These are phyloP conservation scores for Thermophis baileyi DNA, from an alignment of 2,113 vertebrate species.

Conservation along the genomic window DNA sequence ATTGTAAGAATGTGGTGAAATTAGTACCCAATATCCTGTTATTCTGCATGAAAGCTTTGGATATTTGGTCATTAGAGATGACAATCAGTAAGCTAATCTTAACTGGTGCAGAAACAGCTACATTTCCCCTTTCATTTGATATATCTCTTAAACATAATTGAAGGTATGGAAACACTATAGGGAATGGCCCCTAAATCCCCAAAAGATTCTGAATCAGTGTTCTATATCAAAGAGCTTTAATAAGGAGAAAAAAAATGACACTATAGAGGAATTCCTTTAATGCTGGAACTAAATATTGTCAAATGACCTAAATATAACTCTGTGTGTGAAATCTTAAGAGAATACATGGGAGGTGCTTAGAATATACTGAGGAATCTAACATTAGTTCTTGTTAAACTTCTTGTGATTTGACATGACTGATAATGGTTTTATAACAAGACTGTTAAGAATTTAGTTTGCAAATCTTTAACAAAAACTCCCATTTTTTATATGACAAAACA, in stretches of 20 bases:
- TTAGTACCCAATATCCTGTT: not conserved
- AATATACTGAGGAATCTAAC: conserved; percentile 8
- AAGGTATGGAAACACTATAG: not conserved
- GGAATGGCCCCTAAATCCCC: not conserved
- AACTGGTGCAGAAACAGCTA: not conserved
- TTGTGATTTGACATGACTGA: not conserved
- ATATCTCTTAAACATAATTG: not conserved
- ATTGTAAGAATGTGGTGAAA: not conserved
- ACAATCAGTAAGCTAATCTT: not conserved
- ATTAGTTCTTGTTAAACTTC: conserved; percentile 22
- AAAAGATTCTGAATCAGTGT: conserved; percentile 1
- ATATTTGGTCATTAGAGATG: not conserved
- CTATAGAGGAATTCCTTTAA: conserved; percentile 23
- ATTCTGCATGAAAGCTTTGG: not conserved
- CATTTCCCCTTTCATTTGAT: not conserved
- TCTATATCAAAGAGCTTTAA: conserved; percentile 8
- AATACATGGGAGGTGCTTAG: conserved; percentile 19
- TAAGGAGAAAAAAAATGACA: conserved; percentile 7
- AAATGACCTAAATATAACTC: conserved; percentile 5
- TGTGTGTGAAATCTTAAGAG: conserved; percentile 16
- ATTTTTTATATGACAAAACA: conserved; percentile 12
- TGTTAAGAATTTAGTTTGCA: conserved; percentile 15
- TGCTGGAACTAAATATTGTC: conserved; percentile 27
- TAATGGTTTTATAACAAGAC: not conserved
- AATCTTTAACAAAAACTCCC: conserved; percentile 6